These are phyloP conservation scores for Drosophila insularis DNA, from an alignment of 1,140 invertebrate genomes.

Conservation along the genomic window DNA sequence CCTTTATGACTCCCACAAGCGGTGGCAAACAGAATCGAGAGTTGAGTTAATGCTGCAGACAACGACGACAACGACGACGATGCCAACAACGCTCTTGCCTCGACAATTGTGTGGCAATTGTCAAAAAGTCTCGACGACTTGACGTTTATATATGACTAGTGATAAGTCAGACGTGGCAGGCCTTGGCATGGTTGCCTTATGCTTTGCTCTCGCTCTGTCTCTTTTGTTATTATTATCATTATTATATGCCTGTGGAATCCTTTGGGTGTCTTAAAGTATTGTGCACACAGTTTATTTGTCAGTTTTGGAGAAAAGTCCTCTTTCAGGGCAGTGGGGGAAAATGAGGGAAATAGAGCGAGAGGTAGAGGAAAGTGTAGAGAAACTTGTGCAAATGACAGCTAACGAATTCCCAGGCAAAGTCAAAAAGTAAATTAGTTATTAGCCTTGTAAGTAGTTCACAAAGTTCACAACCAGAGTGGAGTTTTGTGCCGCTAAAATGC, in stretches of 20 bases:
- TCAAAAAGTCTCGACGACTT: slow-evolving; percentile 70
- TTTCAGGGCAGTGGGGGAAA: slow-evolving; percentile 54
- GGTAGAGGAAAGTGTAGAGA: slow-evolving; percentile 14
- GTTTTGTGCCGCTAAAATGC: slow-evolving; percentile 67
- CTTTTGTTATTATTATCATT: slow-evolving; percentile 55
- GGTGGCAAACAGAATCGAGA: slow-evolving; percentile 28
- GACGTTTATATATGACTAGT: slow-evolving; percentile 76
- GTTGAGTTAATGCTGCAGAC: slow-evolving; percentile 22
- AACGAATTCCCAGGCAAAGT: slow-evolving; percentile 39
- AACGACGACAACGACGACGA: slow-evolving; percentile 25
- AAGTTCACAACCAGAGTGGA: slow-evolving; percentile 47
- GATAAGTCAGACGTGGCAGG: slow-evolving; percentile 56
- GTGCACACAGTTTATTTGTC: slow-evolving; percentile 70
- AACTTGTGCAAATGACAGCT: slow-evolving; percentile 39
- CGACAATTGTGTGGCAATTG: slow-evolving; percentile 79
- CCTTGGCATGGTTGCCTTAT: not conserved
- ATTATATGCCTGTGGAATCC: slow-evolving; percentile 53
- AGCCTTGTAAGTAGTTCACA: slow-evolving; percentile 77
- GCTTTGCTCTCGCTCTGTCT: slow-evolving; percentile 23
- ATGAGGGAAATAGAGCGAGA: slow-evolving; percentile 35
- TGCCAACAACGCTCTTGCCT: slow-evolving; percentile 37
- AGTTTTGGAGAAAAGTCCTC: slow-evolving; percentile 67
- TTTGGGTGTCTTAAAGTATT: slow-evolving; percentile 66
- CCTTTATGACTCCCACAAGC: slow-evolving; percentile 71
- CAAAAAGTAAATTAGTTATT: slow-evolving; percentile 75